Conservation (phyloP, 2,888 invertebrate genomes). For the Anthrax anthrax region DNA sequence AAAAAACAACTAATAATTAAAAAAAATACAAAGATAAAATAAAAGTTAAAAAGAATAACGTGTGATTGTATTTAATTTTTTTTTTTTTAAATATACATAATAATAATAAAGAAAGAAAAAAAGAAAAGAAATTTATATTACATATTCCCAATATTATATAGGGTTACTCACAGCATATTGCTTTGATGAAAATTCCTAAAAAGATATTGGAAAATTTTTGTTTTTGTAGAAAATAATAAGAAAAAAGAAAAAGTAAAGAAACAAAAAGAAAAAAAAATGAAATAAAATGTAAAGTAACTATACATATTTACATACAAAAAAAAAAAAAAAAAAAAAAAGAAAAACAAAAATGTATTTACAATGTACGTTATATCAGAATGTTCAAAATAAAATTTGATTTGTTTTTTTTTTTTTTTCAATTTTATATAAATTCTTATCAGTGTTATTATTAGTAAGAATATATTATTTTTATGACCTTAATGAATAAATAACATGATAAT, state of each 20-base stretch:
- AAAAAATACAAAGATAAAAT: background rate
- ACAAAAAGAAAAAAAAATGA: constrained; percentile 8
- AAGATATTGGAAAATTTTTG: constrained; percentile 16
- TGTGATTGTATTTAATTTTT: background rate
- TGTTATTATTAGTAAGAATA: too few relatives aligned
- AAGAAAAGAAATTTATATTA: too few relatives aligned
- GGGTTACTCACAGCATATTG: constrained; percentile 34
- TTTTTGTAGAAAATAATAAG: constrained; percentile 14
- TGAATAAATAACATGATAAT: too few relatives aligned
- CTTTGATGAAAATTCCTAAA: constrained; percentile 34
- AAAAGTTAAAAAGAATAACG: background rate
- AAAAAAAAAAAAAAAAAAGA: too few relatives aligned
- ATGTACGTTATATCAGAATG: too few relatives aligned
- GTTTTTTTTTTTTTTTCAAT: too few relatives aligned
- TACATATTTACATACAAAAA: background rate
- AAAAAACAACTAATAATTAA: background rate
- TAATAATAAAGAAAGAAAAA: too few relatives aligned
- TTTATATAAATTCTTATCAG: too few relatives aligned
- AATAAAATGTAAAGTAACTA: background rate
- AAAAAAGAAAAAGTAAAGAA: constrained; percentile 17
- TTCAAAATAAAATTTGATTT: too few relatives aligned
- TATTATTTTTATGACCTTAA: too few relatives aligned
- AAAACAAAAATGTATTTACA: too few relatives aligned
- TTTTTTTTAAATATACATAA: background rate
- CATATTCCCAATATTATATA: background rate